phyloP scores from a whole-genome alignment of 2,113 vertebrate species.

The Atractosteus spatula region DNA sequence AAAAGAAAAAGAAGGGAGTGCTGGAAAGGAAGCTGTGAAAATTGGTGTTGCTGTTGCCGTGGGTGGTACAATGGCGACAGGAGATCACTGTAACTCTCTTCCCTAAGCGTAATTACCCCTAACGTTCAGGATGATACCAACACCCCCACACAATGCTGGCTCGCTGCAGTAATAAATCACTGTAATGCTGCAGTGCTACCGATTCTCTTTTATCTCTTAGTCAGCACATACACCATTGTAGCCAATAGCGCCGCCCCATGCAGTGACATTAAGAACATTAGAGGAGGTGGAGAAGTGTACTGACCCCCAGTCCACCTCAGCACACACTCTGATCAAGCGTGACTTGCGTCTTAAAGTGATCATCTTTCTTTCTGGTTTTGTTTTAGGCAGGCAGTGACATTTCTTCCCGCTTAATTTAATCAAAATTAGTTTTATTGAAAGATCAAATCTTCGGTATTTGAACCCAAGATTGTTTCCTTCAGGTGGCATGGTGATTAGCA shows the following conservation, averaged over 20 bases:
- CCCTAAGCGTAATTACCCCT: not conserved
- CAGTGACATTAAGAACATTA: not conserved
- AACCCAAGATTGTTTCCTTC: too few species aligned
- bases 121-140: not conserved
- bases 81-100: not conserved
- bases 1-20: not conserved
- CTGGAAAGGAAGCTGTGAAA: not conserved
- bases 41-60: not conserved
- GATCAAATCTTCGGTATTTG: too few species aligned
- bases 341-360: too few species aligned
- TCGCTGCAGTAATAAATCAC: not conserved
- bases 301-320: not conserved
- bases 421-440: too few species aligned
- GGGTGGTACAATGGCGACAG: not conserved
- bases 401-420: too few species aligned
- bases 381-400: too few species aligned
- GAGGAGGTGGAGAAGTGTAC: not conserved
- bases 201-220: not conserved
- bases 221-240: not conserved
- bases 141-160: not conserved
- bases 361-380: too few species aligned
- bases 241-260: not conserved
- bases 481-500: too few species aligned
- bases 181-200: not conserved
- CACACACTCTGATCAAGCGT: not conserved